Evolutionary conservation across 2,113 vertebrate species (phyloP), one percentile per base, ranked within the genome.

Genomic region (Colinus virginianus): DNA sequence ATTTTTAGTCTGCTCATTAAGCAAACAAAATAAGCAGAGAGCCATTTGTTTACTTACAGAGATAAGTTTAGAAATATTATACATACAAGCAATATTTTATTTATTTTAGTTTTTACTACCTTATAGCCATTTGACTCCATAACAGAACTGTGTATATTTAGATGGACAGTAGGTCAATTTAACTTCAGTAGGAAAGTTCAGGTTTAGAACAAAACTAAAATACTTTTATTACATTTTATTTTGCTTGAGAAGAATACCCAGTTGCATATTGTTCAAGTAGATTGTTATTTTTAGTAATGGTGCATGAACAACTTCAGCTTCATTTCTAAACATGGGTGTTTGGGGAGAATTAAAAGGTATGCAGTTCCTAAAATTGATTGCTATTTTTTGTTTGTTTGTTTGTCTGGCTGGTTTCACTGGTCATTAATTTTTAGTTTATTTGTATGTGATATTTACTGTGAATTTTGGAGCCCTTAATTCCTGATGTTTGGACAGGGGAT

Each of bases 381-480:
- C 13, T 14, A 74, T 90, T 40, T 63, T 26, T 55, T 25, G 38
- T 61, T 22, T 59, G 32, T 49, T 48, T 26, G 87, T 84, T 91
- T 85, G 40, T 83, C 43, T 95, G n/a, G 89, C 40, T 58, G 64
- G 14, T 82, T 94, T 90, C 46, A 90, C 43, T 58, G 36, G 26
- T 78, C 70, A 63, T 90, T 95, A 70, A 75, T 72, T 91, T 96
- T 95, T 79, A 72, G 20, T 59, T 8, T 79, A 17, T 75, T 78
- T 7, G n/a, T 79, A 70, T 59, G 26, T 70, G 8, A 28, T 61
- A 87, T 75, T 48, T 62, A 38, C n/a, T 45, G 59, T 59, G 51
- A 78, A 49, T 70, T 46, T 67, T 46, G 77, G n/a, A 38, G 15
- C 11, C 67, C 83, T 28, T 64, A 16, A 55, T 77, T 76, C n/a